Percentiles rank a stretch among this genome's conserved stretches.
These are phyloP conservation scores for Bostrychus sinensis DNA, from an alignment of 2,113 vertebrate species.

Conservation along the genomic window DNA sequence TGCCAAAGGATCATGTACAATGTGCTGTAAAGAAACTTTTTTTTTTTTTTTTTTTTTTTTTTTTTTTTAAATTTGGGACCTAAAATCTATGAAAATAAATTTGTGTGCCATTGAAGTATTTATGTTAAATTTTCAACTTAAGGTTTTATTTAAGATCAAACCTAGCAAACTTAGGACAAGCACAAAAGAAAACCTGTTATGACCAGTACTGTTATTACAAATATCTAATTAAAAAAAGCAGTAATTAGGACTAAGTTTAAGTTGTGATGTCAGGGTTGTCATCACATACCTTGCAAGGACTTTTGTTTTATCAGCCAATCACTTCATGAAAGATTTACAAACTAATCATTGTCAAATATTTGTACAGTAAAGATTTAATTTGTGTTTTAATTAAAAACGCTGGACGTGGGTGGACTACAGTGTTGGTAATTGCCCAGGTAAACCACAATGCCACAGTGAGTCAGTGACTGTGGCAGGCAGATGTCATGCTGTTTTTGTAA, in stretches of 20 bases:
- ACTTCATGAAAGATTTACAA: conserved; percentile 54
- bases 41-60: conserved; percentile 10
- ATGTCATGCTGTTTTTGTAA: conserved; percentile 57
- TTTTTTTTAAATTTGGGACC: conserved; percentile 15
- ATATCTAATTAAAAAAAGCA: conserved; percentile 37
- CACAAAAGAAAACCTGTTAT: conserved; percentile 58
- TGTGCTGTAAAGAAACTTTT: conserved; percentile 47
- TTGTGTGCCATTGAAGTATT: conserved; percentile 7
- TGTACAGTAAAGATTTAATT: conserved; percentile 65
- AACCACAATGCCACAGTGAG: conserved; percentile 46
- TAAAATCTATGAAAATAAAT: conserved; percentile 31
- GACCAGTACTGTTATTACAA: conserved; percentile 52
- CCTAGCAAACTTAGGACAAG: conserved; percentile 44
- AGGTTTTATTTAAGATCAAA: conserved; percentile 31
- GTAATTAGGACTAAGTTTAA: conserved; percentile 39
- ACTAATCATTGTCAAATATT: conserved; percentile 66
- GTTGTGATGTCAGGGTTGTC: conserved; percentile 27
- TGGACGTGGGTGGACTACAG: conserved; percentile 47
- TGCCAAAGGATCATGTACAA: conserved; percentile 78
- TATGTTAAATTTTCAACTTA: conserved; percentile 3
- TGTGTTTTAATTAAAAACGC: conserved; percentile 55
- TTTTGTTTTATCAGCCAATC: conserved; percentile 28
- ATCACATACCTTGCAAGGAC: conserved; percentile 41
- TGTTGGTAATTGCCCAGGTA: conserved; percentile 35
- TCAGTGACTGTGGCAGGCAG: conserved; percentile 40